Conservation (phyloP, 1,140 invertebrate genomes). For the Teleopsis dalmanni region DNA sequence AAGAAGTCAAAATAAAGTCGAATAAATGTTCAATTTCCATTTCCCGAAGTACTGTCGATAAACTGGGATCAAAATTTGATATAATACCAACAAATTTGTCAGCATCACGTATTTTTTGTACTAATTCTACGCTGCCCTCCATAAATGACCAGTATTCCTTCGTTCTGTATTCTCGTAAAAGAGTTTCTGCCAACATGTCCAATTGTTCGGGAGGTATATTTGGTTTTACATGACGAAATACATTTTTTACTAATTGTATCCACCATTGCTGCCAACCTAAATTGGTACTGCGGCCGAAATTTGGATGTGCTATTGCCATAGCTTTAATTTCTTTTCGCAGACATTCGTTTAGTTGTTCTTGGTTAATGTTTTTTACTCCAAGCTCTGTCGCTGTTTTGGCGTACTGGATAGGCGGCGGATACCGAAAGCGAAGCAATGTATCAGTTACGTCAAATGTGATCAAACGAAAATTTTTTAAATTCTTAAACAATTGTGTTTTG, state of each 20-base stretch:
- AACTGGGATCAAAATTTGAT: constrained; percentile 38
- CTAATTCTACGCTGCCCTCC: constrained; percentile 21
- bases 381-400: constrained; percentile 55
- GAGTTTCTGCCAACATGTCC: constrained; percentile 15
- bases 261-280: constrained; percentile 36
- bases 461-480: constrained; percentile 48
- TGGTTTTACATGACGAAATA: constrained; percentile 21
- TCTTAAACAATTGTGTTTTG: constrained; percentile 21
- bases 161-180: constrained; percentile 25
- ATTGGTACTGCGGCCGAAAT: constrained; percentile 25
- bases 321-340: constrained; percentile 29
- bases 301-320: constrained; percentile 24
- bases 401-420: constrained; percentile 64
- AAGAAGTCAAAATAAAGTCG: constrained; percentile 37
- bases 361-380: constrained; percentile 54
- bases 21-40: constrained; percentile 27
- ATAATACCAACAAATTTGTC: constrained; percentile 34
- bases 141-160: constrained; percentile 26
- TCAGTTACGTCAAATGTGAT: constrained; percentile 86
- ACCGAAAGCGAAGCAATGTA: constrained; percentile 65
- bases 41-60: constrained; percentile 19
- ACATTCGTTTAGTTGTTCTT: constrained; percentile 47
- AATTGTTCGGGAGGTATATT: constrained; percentile 15
- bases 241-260: constrained; percentile 22
- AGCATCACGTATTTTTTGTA: constrained; percentile 20